phyloP scores from a whole-genome alignment of 2,888 invertebrate genomes.

The Cheilosia urbana region DNA sequence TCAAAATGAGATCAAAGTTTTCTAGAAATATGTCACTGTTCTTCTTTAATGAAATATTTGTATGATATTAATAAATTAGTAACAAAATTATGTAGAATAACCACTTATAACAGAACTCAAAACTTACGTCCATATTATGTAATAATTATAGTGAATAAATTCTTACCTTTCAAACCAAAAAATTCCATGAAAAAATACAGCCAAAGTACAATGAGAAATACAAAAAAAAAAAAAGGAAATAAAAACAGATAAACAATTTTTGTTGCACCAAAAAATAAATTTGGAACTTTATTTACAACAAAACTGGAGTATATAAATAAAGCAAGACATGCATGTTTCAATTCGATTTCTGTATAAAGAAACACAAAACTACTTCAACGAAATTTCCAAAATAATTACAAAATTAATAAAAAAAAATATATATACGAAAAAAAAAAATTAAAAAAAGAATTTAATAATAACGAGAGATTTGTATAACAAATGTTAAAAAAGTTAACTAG shows the following conservation, averaged over 20 bases:
- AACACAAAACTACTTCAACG: constrained; percentile 1
- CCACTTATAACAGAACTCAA: constrained; percentile 2
- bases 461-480: background rate
- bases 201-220: constrained; percentile 28
- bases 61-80: constrained; percentile 4
- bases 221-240: constrained; percentile 15
- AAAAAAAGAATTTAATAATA: background rate
- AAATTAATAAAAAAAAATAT: constrained; percentile 4
- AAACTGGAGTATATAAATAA: constrained; percentile 39
- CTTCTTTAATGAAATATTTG: background rate
- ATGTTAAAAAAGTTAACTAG: background rate
- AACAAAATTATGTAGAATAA: background rate
- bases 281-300: constrained; percentile 57
- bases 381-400: constrained; percentile 8
- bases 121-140: constrained; percentile 5
- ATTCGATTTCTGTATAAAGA: constrained; percentile 16
- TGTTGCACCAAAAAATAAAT: constrained; percentile 59
- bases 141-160: background rate
- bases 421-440: background rate
- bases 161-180: constrained; percentile 52
- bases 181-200: constrained; percentile 29
- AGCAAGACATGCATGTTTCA: constrained; percentile 46
- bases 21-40: constrained; percentile 4
- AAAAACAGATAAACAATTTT: constrained; percentile 36
- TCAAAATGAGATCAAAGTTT: constrained; percentile 24